A percentile compares a stretch with the other conserved stretches of the same genome.
These are phyloP conservation scores for Parotocinclus haroldoi DNA, from an alignment of 2,797 vertebrate genomes.

Conservation along the genomic window DNA sequence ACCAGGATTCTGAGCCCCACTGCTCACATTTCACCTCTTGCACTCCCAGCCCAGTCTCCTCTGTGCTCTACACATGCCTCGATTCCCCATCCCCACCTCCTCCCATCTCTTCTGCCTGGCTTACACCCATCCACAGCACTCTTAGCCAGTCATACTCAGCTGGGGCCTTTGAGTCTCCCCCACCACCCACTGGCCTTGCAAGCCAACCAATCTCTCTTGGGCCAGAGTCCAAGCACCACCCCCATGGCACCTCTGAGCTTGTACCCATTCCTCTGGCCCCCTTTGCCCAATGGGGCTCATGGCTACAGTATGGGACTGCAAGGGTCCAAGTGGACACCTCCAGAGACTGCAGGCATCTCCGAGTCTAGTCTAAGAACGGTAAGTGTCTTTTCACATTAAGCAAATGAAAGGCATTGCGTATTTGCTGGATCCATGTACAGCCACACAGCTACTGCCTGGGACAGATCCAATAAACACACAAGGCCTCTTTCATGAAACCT, in stretches of 20 bases:
- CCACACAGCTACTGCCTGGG: neutral
- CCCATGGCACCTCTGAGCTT: constrained; percentile 77
- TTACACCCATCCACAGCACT: constrained; percentile 83
- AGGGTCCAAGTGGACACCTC: constrained; percentile 90
- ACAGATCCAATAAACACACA: too few species aligned
- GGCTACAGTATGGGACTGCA: constrained; percentile 86
- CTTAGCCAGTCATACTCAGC: constrained; percentile 79
- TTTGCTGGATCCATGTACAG: neutral
- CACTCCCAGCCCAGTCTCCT: constrained; percentile 81
- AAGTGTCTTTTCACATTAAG: constrained; percentile 41
- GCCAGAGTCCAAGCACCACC: constrained; percentile 82
- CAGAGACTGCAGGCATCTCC: constrained; percentile 82
- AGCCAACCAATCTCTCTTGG: constrained; percentile 78
- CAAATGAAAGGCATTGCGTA: neutral
- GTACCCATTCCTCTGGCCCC: constrained; percentile 94
- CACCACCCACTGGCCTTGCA: constrained; percentile 78
- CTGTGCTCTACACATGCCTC: constrained; percentile 78
- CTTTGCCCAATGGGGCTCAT: constrained; percentile 92
- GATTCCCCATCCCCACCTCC: constrained; percentile 88
- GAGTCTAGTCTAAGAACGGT: constrained; percentile 88
- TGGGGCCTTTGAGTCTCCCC: constrained; percentile 85
- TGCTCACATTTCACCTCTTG: constrained; percentile 84
- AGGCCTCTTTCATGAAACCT: too few species aligned
- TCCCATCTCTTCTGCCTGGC: constrained; percentile 83
- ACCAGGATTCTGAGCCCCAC: constrained; percentile 68